Base-by-base conservation (phyloP, 2,113 vertebrate species). In the Meleagris gallopavo region DNA sequence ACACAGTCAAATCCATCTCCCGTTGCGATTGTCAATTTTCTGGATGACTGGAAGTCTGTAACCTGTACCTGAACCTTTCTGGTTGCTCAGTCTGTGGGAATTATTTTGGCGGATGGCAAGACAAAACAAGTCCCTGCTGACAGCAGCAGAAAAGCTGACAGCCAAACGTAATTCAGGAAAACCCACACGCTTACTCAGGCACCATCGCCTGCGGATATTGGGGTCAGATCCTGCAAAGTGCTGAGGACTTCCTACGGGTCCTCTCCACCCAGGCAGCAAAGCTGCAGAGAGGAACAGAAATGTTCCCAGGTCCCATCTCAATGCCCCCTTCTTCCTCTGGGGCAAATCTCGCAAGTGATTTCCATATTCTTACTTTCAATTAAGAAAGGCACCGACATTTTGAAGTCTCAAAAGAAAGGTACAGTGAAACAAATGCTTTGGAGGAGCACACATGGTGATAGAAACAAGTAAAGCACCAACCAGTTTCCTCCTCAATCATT, bases 61-160 rank as follows among this genome's bases (percentile, higher is more conserved):
- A 97, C 97, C 97, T 89, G 89, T 64, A 27, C 61, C 77, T 98
- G 98, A 98, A 97, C 98, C 89, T 92, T 55, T 50, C 78, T 41
- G 36, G 72, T 95, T 72, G 76, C 96, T 96, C 97, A 80, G 89
- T 91, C 95, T 90, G 90, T 97, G 97, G 97, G 98, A 98, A 97
- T 94, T 82, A 83, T 86, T 76, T 50, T 90, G 95, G 93, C 24
- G 90, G 40, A 74, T 91, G 95, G 96, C 98, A 98, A 97, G 98
- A 96, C 95, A 84, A 66, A 83, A 96, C 97, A 98, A 88, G 97
- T 95, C 93, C 55, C 50, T 78, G 94, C 94, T 90, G 94, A 88
- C 62, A 71, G 94, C 83, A 71, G 88, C 62, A 82, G 95, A 95
- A 94, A 92, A 91, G 83, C 92, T 86, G 79, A 84, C 91, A 96